These are phyloP conservation scores for Meta bourneti DNA, from an alignment of 2,888 invertebrate genomes.

Conservation along the genomic window DNA sequence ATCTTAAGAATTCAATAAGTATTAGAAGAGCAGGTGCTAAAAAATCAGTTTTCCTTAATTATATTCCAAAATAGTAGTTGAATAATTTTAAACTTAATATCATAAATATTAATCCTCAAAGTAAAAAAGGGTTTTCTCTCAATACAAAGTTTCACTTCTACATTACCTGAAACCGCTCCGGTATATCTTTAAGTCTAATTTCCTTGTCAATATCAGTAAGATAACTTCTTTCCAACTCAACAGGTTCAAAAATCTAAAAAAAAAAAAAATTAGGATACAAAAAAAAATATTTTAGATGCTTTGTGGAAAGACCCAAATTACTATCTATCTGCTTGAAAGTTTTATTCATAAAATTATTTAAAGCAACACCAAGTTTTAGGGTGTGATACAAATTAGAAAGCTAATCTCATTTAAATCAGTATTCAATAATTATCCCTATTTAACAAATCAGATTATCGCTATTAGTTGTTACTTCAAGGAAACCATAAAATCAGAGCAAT, in stretches of 20 bases:
- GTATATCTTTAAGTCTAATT: constrained; percentile 83
- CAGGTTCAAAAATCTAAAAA: constrained; percentile 97
- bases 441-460: too few relatives aligned
- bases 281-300: background rate
- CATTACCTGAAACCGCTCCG: constrained; percentile 82
- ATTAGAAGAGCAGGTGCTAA: background rate
- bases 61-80: background rate
- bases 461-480: too few relatives aligned
- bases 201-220: constrained; percentile 96
- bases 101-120: background rate
- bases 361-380: too few relatives aligned
- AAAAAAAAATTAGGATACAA: background rate
- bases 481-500: too few relatives aligned
- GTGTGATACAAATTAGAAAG: too few relatives aligned
- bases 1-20: background rate
- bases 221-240: constrained; percentile 96
- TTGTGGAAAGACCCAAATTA: too few relatives aligned
- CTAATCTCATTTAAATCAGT: too few relatives aligned
- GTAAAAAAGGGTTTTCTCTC: too few relatives aligned
- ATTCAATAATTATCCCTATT: too few relatives aligned
- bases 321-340: too few relatives aligned
- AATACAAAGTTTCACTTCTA: too few relatives aligned
- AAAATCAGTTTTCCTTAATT: background rate
- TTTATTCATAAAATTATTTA: too few relatives aligned
- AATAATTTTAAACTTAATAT: background rate